Evolutionary conservation across 2,797 vertebrate species (phyloP).

Genomic region (Hypotaenidia philippensis): DNA sequence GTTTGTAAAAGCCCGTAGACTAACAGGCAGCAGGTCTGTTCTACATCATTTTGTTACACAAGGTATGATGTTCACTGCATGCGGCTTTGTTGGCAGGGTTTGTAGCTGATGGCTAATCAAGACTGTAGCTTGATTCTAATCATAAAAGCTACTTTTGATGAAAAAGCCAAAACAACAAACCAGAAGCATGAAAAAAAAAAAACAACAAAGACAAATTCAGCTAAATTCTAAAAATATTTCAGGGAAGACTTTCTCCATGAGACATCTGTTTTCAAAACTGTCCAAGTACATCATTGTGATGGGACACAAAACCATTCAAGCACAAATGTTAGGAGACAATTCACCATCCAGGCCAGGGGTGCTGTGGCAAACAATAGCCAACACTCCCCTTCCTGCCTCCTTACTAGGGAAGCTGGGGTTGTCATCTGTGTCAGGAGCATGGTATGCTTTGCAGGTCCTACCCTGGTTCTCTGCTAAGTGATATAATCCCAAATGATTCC

Average conservation of each 20-base stretch:
- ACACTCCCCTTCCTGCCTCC: accelerated
- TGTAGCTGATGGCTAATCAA: accelerated
- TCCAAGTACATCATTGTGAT: accelerated
- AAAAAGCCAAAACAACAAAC: not conserved
- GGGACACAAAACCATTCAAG: not conserved
- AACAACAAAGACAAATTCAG: not conserved
- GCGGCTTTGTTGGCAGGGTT: not conserved
- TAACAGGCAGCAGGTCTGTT: not conserved
- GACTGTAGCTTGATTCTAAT: not conserved
- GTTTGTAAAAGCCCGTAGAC: not conserved
- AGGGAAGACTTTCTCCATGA: not conserved
- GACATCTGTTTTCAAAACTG: not conserved
- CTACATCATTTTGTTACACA: not conserved
- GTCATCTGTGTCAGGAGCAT: accelerated
- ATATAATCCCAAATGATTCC: not conserved
- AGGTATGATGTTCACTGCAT: not conserved
- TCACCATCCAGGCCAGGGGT: not conserved
- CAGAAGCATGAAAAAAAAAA: not conserved
- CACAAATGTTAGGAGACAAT: not conserved
- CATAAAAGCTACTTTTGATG: not conserved
- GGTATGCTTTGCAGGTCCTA: not conserved
- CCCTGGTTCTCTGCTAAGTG: accelerated
- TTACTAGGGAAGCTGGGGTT: not conserved
- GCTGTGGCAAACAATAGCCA: not conserved
- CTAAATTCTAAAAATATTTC: not conserved